Evolutionary conservation across 92 coral and sea anemone genomes (phyloP), one percentile per base, ranked within the genome.

Genomic region (Phenganax subtilis): DNA sequence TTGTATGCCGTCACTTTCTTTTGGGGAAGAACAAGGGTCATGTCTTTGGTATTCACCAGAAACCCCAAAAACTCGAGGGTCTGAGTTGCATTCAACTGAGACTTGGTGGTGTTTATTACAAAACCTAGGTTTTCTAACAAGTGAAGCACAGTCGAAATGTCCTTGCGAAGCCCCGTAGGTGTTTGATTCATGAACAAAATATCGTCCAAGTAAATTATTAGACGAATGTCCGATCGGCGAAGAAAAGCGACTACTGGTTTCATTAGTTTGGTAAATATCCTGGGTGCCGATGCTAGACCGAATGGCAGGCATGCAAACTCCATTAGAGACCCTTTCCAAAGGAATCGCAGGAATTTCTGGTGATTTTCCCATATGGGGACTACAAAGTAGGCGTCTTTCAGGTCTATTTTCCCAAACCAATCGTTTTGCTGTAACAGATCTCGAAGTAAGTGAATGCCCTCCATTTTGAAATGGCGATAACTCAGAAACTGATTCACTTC

Each of bases 391-490:
- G 80, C 80, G 30, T 75, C 80, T 30, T 55, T 75, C 10, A 75
- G 57, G 27, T 75, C 80, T 75, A 75, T 75, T 75, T 75, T 75
- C 25, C 62, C 55, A 0, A 75, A 20, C 25, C 54, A 75, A 28
- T 75, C 80, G 25, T 62, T 62, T 54, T 30, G 80, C 30, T 75
- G 54, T 55, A 75, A 53, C 44, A 75, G 59, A n/a, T 75, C 80
- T 75, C 55, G 54, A 25, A 75, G 16, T 63, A 75, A 17, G 6
- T 60, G 62, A 10, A 75, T 75, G 71, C 86, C 79, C 61, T 82
- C 71, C 88, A 86, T 81, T 66, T 81, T 81, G 86, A 86, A 81
- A 53, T 86, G 88, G 11, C 72, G 76, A 54, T 86, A 86, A n/a
- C 57, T 54, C 28, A 76, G 29, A 15, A 76, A 76, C 29, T 76